Base-by-base conservation (phyloP, 2,888 invertebrate genomes). In the Cryptus viduatorius region DNA sequence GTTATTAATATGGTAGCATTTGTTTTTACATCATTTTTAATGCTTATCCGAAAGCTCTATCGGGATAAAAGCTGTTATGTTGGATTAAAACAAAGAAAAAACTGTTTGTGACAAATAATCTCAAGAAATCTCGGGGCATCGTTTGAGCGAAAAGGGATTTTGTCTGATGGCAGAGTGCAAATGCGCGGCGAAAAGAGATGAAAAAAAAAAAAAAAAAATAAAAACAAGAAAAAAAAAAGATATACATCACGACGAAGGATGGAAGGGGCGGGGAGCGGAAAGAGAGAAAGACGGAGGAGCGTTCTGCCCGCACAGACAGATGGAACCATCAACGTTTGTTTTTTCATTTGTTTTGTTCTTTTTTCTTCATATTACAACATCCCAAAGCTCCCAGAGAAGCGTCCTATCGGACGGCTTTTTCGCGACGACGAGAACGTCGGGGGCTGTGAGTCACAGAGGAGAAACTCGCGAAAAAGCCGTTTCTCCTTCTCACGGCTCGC, bases 141-240 rank as follows among this genome's bases (percentile, higher is more conserved):
- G 61, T 73, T 73, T 73, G 73, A 73, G 61, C 46, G 24, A 61
- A 61, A 59, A 29, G 73, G 29, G 19, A 37, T 46, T 61, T 59
- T 61, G 73, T 73, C 61, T 61, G 59, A 44, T 31, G 42, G 46
- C 59, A 48, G 37, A 37, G 46, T 8, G 61, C 24, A 24, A 48
- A 48, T 69, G 50, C 48, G 48, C 29, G 29, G 12, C n/a, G 14
- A 42, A 53, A 31, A 42, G n/a, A 42, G 50, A 42, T 14, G 42
- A 67, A 67, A 56, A 50, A 68, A 4, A 68, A 24, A 67, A 67
- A 56, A 50, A 68, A 4, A 68, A 24, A n/a, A 68, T 8, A 68
- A 24, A 46, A 46, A 24, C 14, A 24, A n/a, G 53, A 53, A 65
- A 67, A 65, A 1, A 24, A 3, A 2, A 2, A 2, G 14, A 67